phyloP scores from a whole-genome alignment of 2,113 vertebrate genomes.

The Fregetta grallaria region DNA sequence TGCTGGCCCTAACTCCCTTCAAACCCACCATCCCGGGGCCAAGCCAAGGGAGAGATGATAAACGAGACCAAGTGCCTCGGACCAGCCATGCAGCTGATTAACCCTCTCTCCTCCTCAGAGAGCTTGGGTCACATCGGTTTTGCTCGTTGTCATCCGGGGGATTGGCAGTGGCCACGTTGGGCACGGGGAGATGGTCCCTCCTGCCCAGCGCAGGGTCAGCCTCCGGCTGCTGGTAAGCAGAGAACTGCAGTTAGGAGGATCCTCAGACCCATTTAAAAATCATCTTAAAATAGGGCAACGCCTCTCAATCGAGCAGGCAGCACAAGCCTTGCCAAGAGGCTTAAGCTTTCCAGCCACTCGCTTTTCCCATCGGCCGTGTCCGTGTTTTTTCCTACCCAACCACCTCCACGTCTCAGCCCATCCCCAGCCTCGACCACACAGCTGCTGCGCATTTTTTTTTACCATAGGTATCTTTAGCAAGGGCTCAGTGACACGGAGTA shows the following conservation, averaged over 20 bases:
- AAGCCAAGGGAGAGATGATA: neutral
- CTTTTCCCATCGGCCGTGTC: neutral
- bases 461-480: neutral
- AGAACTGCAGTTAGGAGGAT: neutral
- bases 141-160: fast-evolving
- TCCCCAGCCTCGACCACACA: neutral
- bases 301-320: neutral
- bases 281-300: neutral
- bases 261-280: neutral
- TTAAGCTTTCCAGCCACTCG: neutral
- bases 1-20: neutral
- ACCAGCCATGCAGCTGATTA: neutral
- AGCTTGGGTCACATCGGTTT: neutral
- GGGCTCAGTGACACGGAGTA: neutral
- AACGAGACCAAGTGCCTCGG: neutral
- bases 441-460: neutral
- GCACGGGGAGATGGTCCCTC: neutral
- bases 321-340: neutral
- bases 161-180: fast-evolving
- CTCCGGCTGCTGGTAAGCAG: neutral
- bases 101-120: neutral
- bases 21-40: neutral
- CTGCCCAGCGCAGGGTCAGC: neutral
- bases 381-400: neutral
- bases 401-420: neutral